phyloP scores from a whole-genome alignment of 2,113 vertebrate species.

The Corynorhinus townsendii region DNA sequence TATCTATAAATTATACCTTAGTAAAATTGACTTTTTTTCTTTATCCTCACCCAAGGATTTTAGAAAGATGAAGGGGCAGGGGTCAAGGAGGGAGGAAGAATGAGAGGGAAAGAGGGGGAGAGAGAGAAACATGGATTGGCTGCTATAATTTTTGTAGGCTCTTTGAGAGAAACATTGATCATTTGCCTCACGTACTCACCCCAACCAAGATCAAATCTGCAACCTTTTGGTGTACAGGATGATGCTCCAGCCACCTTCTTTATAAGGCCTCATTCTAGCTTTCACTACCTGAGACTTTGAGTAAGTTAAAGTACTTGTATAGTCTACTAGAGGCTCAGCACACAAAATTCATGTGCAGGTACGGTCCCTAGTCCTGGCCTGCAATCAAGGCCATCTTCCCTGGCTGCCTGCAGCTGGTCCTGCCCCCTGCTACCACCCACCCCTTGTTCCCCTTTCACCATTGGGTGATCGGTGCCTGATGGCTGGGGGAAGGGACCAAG shows the following conservation, averaged over 20 bases:
- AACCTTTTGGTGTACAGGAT: neutral
- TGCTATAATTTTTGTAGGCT: too few species aligned
- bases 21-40: neutral
- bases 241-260: neutral
- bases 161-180: neutral
- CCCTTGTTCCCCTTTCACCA: too few species aligned
- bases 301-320: neutral
- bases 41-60: neutral
- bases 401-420: too few species aligned
- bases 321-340: neutral
- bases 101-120: neutral
- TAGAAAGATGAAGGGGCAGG: neutral
- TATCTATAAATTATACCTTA: neutral
- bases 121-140: neutral
- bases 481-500: too few species aligned
- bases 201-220: neutral
- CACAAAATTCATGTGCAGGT: too few species aligned
- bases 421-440: too few species aligned
- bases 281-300: neutral
- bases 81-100: too few species aligned
- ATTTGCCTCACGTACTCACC: neutral
- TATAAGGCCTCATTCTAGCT: neutral
- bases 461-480: too few species aligned
- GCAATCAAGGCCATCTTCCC: too few species aligned
- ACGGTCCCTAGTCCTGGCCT: too few species aligned